These are phyloP conservation scores for Archips xylosteana DNA, from an alignment of 2,888 invertebrate species.

Conservation along the genomic window DNA sequence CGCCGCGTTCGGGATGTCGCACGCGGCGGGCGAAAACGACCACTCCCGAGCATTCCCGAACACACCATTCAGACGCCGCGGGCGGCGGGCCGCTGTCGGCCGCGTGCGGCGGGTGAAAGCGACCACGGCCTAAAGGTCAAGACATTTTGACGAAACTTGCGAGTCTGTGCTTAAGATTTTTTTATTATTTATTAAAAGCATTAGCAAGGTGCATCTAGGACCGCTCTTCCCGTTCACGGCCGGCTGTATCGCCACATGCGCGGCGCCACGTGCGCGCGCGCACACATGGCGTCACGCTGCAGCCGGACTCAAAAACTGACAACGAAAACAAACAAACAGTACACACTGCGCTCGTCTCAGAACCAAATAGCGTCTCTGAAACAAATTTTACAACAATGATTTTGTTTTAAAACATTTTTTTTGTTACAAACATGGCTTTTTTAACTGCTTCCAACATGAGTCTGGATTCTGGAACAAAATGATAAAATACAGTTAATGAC, in stretches of 20 bases:
- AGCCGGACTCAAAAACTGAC: background rate
- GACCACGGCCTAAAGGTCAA: too few species aligned
- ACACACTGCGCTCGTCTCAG: background rate
- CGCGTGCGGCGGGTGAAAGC: too few species aligned
- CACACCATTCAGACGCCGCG: too few species aligned
- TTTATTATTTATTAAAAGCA: background rate
- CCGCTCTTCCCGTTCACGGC: background rate
- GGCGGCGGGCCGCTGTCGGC: too few species aligned
- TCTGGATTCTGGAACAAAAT: background rate
- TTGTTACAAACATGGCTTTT: too few species aligned
- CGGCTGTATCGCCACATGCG: constrained; percentile 14
- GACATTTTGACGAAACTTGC: background rate
- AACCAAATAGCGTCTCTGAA: background rate
- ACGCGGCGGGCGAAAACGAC: too few species aligned
- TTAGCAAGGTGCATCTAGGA: background rate
- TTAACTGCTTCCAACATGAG: too few species aligned
- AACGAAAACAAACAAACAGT: constrained; percentile 6
- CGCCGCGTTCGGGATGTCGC: too few species aligned
- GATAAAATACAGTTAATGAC: background rate
- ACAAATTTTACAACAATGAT: background rate
- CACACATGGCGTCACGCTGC: constrained; percentile 1
- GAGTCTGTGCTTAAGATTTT: background rate
- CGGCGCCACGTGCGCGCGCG: background rate
- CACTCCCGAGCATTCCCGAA: too few species aligned
- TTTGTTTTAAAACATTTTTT: background rate